Evolutionary conservation across 2,797 vertebrate genomes (phyloP).

Genomic region (Sebastes cheni): DNA sequence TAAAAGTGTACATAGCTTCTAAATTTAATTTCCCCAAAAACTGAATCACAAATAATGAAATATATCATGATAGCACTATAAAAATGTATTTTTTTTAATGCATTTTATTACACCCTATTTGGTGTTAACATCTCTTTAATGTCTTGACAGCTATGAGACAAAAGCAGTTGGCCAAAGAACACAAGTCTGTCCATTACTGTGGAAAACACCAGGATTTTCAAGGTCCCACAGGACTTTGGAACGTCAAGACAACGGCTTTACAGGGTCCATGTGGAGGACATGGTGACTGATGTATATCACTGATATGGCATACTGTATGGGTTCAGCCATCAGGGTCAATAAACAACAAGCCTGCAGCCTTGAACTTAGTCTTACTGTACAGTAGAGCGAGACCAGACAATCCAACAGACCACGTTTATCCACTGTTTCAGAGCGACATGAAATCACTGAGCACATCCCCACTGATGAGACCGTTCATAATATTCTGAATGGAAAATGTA

Average conservation of each 20-base stretch:
- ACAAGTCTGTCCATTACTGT: background rate
- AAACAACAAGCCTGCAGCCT: conserved; percentile 26
- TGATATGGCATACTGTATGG: background rate
- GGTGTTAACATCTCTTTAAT: background rate
- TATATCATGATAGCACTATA: background rate
- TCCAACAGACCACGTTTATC: background rate
- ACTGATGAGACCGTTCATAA: background rate
- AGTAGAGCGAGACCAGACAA: background rate
- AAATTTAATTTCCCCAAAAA: background rate
- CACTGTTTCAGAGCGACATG: background rate
- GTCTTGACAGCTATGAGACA: background rate
- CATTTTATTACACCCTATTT: background rate
- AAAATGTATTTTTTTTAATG: background rate
- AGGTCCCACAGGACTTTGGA: background rate
- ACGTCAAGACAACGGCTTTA: background rate
- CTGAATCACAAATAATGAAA: background rate
- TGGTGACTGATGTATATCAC: conserved; percentile 1
- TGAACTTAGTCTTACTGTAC: conserved; percentile 35
- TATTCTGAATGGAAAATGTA: background rate
- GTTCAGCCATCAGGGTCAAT: conserved; percentile 4
- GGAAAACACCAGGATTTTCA: background rate
- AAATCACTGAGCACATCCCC: background rate
- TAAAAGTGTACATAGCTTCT: background rate
- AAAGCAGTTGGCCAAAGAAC: background rate
- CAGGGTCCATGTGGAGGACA: background rate